Base-by-base conservation (phyloP, 64 coral and sea anemone species). In the Astreopora myriophthalma region DNA sequence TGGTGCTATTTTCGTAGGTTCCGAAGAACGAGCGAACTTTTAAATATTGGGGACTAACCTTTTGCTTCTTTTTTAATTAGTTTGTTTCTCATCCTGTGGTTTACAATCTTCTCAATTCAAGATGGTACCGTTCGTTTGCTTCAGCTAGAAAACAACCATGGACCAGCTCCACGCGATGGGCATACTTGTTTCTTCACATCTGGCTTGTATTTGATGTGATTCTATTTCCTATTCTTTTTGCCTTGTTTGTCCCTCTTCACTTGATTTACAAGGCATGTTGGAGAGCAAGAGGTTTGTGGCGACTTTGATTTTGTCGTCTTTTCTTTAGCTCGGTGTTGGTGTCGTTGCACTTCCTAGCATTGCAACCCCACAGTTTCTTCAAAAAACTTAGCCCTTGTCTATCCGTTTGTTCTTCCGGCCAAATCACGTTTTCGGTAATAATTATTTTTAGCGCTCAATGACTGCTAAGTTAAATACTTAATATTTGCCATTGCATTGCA, bases 71-170 rank as follows among this genome's bases (percentile, higher is more conserved):
- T 38, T 3, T 26, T 48, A 46, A 9, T 27, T 23, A 76, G 74
- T 76, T 76, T 76, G 26, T 76, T 3, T 76, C 74, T 14, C 74
- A 76, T 40, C 74, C 74, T 25, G 74, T 76, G 38, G 25, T 76
- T 48, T 48, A 76, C 42, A 76, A 76, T 23, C 42, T 76, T n/a
- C 39, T 76, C 3, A 42, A 76, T 23, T 24, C 74, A 26, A 76
- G 42, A 28, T 76, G 74, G 74, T 76, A 76, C 40, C 38, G 74
- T 48, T 76, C 39, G 23, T 76, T 76, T 49, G 19, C 19, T 23
- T 48, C 74, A 3, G 11, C 39, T 9, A 8, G 74, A 16, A 76
- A 76, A 49, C 6, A 42, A 2, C 42, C 74, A 27, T 46, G 39
- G 74, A 76, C 74, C 12, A 48, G n/a, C 8, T 1, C 3, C 8